Conservation (phyloP, 2,888 invertebrate genomes). For the Eretmocerus hayati region DNA sequence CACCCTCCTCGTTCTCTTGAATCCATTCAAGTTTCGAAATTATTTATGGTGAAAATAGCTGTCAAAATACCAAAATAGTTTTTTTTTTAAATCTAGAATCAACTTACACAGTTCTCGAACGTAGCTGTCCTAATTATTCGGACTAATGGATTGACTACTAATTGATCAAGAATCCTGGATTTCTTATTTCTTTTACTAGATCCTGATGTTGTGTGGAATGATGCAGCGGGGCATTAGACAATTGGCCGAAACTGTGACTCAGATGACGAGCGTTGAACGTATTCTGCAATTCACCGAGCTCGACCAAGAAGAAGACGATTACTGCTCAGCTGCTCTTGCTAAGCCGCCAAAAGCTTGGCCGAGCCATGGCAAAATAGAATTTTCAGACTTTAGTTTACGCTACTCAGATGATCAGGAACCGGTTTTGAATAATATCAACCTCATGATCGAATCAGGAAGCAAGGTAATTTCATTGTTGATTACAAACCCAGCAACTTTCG, state of each 20-base stretch:
- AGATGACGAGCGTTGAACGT: constrained; percentile 77
- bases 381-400: constrained; percentile 57
- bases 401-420: constrained; percentile 61
- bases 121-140: too few relatives aligned
- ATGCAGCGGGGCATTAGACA: constrained; percentile 75
- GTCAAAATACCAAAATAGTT: too few relatives aligned
- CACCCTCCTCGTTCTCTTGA: too few relatives aligned
- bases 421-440: constrained; percentile 66
- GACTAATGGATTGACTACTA: too few relatives aligned
- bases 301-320: constrained; percentile 45
- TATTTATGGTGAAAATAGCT: too few relatives aligned
- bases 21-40: too few relatives aligned
- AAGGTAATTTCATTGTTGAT: constrained; percentile 57
- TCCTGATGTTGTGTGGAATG: constrained; percentile 67
- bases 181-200: background rate
- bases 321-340: constrained; percentile 59
- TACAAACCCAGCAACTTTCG: too few relatives aligned
- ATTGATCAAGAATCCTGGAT: too few relatives aligned
- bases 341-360: constrained; percentile 64
- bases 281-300: constrained; percentile 71
- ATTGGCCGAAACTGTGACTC: constrained; percentile 68
- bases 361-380: constrained; percentile 56
- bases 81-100: too few relatives aligned
- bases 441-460: constrained; percentile 61
- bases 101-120: too few relatives aligned